Percentiles rank a stretch among this genome's conserved stretches.
Conservation (phyloP, 1,140 invertebrate genomes). For the Drosophila rhopaloa region DNA sequence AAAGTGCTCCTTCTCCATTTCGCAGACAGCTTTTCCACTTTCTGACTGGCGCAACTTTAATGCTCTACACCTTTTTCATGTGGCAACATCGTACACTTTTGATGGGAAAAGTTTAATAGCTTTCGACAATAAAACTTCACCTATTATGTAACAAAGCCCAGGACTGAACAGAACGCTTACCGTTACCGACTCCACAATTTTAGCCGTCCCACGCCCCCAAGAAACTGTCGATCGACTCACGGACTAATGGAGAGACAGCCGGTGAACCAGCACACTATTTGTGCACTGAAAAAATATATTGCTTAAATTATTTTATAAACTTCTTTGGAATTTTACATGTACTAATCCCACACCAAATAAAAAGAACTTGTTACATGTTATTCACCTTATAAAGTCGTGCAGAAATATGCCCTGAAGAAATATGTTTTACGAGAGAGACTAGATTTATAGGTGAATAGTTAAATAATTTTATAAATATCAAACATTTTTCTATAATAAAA, state of each 20-base stretch:
- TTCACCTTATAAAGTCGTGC: too few species aligned
- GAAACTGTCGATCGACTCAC: constrained; percentile 58
- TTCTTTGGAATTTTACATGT: too few species aligned
- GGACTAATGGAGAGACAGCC: background rate
- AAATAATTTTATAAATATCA: too few species aligned
- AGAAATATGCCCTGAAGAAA: too few species aligned
- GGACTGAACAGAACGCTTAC: constrained; percentile 65
- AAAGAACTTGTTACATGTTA: too few species aligned
- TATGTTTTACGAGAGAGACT: too few species aligned
- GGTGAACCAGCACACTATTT: background rate
- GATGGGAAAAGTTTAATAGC: constrained; percentile 83
- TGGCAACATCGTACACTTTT: constrained; percentile 72
- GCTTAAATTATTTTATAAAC: too few species aligned
- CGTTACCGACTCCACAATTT: constrained; percentile 25
- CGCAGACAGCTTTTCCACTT: constrained; percentile 8
- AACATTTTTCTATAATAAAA: too few species aligned
- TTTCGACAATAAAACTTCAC: constrained; percentile 83
- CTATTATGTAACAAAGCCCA: constrained; percentile 81
- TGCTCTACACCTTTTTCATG: constrained; percentile 73
- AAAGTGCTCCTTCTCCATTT: constrained; percentile 13
- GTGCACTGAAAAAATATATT: background rate
- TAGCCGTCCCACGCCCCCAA: constrained; percentile 1
- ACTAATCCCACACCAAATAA: too few species aligned
- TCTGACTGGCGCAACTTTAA: constrained; percentile 58
- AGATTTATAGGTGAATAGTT: too few species aligned